Base-by-base conservation (phyloP, 1,140 invertebrate genomes). In the Brachionus paranguensis region DNA sequence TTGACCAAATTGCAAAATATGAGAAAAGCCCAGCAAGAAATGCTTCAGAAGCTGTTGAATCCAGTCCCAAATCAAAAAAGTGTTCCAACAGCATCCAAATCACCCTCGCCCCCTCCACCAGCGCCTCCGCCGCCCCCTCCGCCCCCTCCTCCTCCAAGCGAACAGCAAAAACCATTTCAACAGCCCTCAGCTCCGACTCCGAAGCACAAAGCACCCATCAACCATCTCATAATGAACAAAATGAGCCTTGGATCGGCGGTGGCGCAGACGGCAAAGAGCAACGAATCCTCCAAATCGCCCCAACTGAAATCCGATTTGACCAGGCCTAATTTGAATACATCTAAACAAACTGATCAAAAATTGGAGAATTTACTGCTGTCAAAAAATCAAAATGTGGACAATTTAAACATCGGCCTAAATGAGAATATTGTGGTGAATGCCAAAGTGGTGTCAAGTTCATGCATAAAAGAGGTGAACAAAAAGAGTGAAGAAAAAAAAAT, bases 291-390 rank as follows among this genome's bases (percentile, higher is more conserved):
- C 33, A 43, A 72, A 24, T 47, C 33, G 12, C 12, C 27, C 4
- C 68, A 72, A 41, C 7, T 7, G 6, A 37, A 37, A 37, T 43
- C 68, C 2, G 33, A 72, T 20, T 43, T 72, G 17, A 8, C 68
- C 33, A 60, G 78, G 27, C 78, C 78, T 10, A 81, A 81, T 47
- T 27, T 81, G 10, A 45, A 43, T 47, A 81, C 78, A 24, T 81
- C 78, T 7, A 60, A 81, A 47, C 6, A 11, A 47, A 81, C 78
- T 11, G 53, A 81, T 37, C 6, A 27, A 20, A 60, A 64, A 27
- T 55, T 81, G 24, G 53, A 81, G 45, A 11, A 17, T 8, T 14
- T 81, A 27, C 8, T 27, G 20, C 11, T 37, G 33, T 37, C 27
- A 7, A 50, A 76, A 76, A 76, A 29, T 27, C 7, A 74, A 43